Evolutionary conservation across 2,113 vertebrate genomes (phyloP).

Genomic region (Pygoscelis adeliae): DNA sequence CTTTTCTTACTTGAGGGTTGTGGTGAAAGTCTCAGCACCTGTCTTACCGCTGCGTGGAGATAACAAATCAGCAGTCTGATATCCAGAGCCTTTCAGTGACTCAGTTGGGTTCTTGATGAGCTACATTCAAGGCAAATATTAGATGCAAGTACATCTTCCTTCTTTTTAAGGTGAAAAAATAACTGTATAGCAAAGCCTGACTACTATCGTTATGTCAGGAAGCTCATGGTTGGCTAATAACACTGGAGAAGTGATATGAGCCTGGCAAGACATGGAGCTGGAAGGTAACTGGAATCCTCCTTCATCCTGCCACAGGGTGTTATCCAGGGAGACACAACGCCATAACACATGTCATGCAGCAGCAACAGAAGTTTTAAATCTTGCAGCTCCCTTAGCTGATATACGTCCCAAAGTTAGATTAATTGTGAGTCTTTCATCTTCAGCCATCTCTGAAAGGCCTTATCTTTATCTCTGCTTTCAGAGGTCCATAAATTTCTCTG

Average conservation of each 20-base stretch:
- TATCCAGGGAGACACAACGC: neutral
- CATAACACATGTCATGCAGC: neutral
- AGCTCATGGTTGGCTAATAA: neutral
- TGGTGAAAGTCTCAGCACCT: neutral
- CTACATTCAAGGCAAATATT: neutral
- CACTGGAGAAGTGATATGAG: neutral
- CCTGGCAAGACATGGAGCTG: neutral
- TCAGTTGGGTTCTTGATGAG: neutral
- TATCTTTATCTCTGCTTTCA: slow-evolving; percentile 68
- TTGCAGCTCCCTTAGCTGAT: slow-evolving; percentile 40
- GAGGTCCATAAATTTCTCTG: slow-evolving; percentile 54
- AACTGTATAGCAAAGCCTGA: neutral
- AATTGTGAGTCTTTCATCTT: slow-evolving; percentile 67
- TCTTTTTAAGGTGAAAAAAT: neutral
- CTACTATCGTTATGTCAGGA: neutral
- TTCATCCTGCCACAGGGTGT: slow-evolving; percentile 11
- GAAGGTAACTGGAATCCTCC: neutral
- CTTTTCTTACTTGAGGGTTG: neutral
- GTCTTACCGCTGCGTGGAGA: neutral
- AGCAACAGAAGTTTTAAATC: slow-evolving; percentile 58
- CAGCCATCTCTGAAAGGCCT: slow-evolving; percentile 47
- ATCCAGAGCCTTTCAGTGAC: neutral
- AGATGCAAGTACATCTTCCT: neutral
- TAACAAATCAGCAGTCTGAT: neutral
- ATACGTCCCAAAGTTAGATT: slow-evolving; percentile 59